phyloP scores from a whole-genome alignment of 2,797 vertebrate species.

The Yasuhikotakia modesta region DNA sequence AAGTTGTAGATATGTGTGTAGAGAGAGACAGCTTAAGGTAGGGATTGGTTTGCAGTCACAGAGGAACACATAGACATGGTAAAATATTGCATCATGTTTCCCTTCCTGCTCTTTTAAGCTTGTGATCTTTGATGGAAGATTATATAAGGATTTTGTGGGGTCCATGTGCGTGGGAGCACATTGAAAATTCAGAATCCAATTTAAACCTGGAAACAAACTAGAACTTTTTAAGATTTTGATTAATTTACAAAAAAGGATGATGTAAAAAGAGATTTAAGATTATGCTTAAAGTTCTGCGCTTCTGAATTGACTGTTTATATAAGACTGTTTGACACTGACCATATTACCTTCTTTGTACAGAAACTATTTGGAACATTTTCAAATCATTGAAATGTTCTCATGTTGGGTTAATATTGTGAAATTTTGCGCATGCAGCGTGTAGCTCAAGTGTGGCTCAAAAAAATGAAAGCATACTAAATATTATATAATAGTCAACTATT shows the following conservation, averaged over 20 bases:
- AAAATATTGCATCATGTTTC: not conserved
- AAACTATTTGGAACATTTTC: not conserved
- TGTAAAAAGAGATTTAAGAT: no score
- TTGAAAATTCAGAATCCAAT: not conserved
- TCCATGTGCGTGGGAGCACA: not conserved
- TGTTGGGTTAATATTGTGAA: no score
- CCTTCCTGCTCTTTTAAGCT: not conserved
- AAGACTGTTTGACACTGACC: not conserved
- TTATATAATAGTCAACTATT: no score
- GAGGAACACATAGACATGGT: not conserved
- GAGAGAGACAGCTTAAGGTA: constrained; percentile 17
- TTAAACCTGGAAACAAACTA: no score
- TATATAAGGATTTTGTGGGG: not conserved
- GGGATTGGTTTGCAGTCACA: not conserved
- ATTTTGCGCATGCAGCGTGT: no score
- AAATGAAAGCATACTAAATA: no score
- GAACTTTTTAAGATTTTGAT: no score
- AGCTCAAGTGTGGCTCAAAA: no score
- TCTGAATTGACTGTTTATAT: no score
- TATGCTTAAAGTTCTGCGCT: no score
- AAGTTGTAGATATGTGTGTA: not conserved
- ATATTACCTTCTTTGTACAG: not conserved
- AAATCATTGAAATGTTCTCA: not conserved
- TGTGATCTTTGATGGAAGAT: not conserved
- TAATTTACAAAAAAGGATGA: not conserved